A percentile compares a stretch with the other conserved stretches of the same genome.
phyloP scores from a whole-genome alignment of 2,113 vertebrate species.

The Xyrauchen texanus region DNA sequence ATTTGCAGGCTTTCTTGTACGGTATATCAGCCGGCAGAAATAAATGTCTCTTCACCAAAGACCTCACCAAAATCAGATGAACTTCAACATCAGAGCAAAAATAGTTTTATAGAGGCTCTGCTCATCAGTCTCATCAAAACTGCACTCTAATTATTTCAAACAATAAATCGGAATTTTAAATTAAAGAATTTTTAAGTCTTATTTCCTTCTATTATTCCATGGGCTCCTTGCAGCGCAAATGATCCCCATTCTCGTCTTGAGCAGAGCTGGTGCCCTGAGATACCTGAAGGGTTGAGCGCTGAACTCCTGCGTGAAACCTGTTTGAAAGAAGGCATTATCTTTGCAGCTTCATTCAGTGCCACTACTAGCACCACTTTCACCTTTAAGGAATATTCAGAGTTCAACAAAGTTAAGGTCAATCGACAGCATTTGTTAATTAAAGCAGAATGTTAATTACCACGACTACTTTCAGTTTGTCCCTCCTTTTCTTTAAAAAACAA shows the following conservation, averaged over 20 bases:
- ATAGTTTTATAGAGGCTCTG: neutral
- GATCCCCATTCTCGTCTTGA: slow-evolving; percentile 39
- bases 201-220: slow-evolving; percentile 17
- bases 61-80: neutral
- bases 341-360: no score
- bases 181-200: neutral
- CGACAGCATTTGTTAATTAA: no score
- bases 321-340: no score
- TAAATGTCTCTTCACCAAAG: neutral
- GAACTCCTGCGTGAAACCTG: neutral
- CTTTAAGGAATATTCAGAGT: no score
- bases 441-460: no score
- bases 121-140: neutral
- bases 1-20: slow-evolving; percentile 2
- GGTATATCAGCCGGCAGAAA: neutral
- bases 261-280: slow-evolving; percentile 58
- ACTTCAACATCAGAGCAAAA: neutral
- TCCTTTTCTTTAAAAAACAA: no score
- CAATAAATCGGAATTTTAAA: neutral
- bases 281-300: slow-evolving; percentile 8
- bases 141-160: neutral
- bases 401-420: no score
- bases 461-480: no score
- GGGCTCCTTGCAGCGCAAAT: slow-evolving; percentile 18
- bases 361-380: no score